Conservation (phyloP, 2,888 invertebrate genomes). For the Sminthurides aquaticus region DNA sequence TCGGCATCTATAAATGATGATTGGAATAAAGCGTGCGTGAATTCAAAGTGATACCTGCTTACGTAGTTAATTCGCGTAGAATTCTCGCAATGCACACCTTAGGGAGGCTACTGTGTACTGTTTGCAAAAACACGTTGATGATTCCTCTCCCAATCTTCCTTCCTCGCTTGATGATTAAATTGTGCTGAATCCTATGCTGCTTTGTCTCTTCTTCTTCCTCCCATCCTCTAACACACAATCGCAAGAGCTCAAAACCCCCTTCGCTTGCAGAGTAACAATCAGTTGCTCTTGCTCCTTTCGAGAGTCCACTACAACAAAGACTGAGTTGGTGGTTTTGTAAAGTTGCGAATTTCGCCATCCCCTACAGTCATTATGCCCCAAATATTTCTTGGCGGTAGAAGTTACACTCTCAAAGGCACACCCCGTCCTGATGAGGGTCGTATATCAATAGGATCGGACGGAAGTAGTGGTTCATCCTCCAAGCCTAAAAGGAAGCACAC, state of each 20-base stretch:
- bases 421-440: neutral
- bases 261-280: neutral
- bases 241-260: neutral
- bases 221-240: neutral
- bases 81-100: no score
- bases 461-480: no score
- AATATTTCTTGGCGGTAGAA: neutral
- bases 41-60: no score
- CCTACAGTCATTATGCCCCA: neutral
- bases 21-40: no score
- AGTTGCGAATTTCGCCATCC: neutral
- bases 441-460: neutral
- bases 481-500: no score
- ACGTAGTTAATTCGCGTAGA: neutral
- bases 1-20: no score
- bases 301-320: neutral
- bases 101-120: no score
- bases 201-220: no score
- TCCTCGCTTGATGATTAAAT: no score
- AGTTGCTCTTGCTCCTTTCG: neutral
- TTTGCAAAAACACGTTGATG: no score
- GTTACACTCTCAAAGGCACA: neutral
- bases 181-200: neutral
- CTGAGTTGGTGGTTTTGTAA: no score
- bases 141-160: no score